A percentile compares a stretch with the other conserved stretches of the same genome.
Evolutionary conservation across 2,888 invertebrate species (phyloP).

Genomic region (Trileptium ribeirensis): DNA sequence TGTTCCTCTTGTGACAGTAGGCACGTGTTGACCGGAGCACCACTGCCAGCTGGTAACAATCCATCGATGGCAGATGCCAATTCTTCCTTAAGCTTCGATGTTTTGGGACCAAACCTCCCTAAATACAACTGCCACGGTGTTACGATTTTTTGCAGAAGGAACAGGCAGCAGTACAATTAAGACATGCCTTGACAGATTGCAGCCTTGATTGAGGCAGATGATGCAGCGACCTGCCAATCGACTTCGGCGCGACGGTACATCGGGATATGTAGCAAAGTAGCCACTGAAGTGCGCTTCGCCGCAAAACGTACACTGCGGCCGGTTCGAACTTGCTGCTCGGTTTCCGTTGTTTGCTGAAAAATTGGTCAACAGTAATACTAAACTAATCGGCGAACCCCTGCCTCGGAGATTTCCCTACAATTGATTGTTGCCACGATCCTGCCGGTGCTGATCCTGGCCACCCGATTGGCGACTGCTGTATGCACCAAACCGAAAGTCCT

Average conservation of each 20-base stretch:
- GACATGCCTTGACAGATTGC: background rate
- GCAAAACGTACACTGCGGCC: background rate
- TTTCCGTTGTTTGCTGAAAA: background rate
- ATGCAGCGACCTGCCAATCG: background rate
- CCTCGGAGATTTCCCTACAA: no score
- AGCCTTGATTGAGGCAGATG: background rate
- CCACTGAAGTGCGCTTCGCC: background rate
- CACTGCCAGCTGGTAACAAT: background rate
- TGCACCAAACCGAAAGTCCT: background rate
- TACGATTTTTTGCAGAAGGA: slow-evolving; percentile 3
- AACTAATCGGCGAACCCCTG: no score
- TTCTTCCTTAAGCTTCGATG: background rate
- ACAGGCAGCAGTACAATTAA: no score
- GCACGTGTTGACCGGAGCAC: background rate
- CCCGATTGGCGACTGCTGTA: no score
- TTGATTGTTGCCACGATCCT: no score
- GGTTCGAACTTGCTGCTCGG: no score
- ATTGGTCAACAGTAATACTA: no score
- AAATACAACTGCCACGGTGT: background rate
- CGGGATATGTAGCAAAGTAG: background rate
- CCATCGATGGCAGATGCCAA: background rate
- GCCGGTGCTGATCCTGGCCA: no score
- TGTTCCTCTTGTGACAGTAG: background rate
- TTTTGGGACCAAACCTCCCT: background rate
- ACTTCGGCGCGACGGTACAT: background rate